Conservation (phyloP, 2,113 vertebrate species). For the Scopus umbretta region DNA sequence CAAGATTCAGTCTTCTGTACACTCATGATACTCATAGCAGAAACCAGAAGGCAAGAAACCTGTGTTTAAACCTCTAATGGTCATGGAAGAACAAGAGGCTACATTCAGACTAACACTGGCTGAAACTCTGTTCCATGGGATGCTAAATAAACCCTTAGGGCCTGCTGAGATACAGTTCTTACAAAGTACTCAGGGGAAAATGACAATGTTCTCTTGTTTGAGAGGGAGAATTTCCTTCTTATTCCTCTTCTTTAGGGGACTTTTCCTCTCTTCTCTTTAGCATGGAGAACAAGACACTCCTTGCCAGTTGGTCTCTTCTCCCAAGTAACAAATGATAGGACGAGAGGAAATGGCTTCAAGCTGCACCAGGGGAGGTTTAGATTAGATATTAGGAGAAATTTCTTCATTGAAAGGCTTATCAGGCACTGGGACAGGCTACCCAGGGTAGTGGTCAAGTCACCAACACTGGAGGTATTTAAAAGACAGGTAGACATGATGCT, state of each 20-base stretch:
- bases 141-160: not conserved
- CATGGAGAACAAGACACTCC: not conserved
- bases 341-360: too few relatives aligned
- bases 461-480: too few relatives aligned
- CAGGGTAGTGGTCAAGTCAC: too few relatives aligned
- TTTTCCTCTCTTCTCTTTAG: not conserved
- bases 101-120: not conserved
- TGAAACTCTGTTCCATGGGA: not conserved
- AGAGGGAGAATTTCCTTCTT: not conserved
- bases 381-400: too few relatives aligned
- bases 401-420: too few relatives aligned
- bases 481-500: too few relatives aligned
- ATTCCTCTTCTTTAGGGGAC: not conserved
- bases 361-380: too few relatives aligned
- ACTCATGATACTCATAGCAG: not conserved
- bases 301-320: too few relatives aligned
- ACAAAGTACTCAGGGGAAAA: not conserved
- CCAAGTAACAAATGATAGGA: too few relatives aligned
- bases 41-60: not conserved
- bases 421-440: too few relatives aligned
- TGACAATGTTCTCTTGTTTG: not conserved
- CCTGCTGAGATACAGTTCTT: not conserved
- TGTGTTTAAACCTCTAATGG: not conserved
- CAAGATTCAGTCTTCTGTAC: not conserved
- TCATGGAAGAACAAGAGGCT: not conserved